Base-by-base conservation (phyloP, 2,797 vertebrate genomes). In the Trichosurus vulpecula region DNA sequence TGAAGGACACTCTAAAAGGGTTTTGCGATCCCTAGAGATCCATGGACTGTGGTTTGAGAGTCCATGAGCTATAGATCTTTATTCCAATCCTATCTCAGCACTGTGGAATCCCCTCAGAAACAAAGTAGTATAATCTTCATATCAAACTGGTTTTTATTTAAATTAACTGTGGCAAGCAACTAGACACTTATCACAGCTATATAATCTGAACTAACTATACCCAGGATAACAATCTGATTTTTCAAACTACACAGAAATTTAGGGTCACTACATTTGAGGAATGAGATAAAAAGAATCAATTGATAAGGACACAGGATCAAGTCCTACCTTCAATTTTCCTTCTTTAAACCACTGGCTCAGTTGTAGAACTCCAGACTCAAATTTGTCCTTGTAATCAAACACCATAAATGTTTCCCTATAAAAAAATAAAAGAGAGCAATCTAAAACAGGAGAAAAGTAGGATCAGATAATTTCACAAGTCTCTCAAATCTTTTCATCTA, bases 361-460 rank as follows among this genome's bases (percentile, higher is more conserved):
- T 92, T 99, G 99, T 52, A 97, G 95, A 55, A 99, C 94, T 35
- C 99, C 98, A 89, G 98, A 98, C 19, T 99, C 98, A 54, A 99
- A 98, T 98, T 99, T 99, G 97, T 99, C 99, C 98, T 98, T 98
- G 95, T 99, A 99, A 97, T 99, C 99, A 3, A 99, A 97, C 90
- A 99, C 99, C n/a, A 99, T 96, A 97, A 99, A 99, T 95, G 99
- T 99, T 96, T 99, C 99, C 97, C 99, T 99, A 95, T 52, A 89
- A 94, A 95, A 96, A 94, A 98, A 90, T 95, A 97, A 35, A 98
- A 41, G 92, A 90, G 54, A 96, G 95, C 94, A 29, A 93, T 96
- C 90, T 96, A 94, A n/a, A 94, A 56, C 29, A 66, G 41, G 52
- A 94, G 56, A 89, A 0, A 0, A 95, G 29, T 55, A 11, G 53